Evolutionary conservation across 1,140 invertebrate genomes (phyloP).

Genomic region (Drosophila takahashii): DNA sequence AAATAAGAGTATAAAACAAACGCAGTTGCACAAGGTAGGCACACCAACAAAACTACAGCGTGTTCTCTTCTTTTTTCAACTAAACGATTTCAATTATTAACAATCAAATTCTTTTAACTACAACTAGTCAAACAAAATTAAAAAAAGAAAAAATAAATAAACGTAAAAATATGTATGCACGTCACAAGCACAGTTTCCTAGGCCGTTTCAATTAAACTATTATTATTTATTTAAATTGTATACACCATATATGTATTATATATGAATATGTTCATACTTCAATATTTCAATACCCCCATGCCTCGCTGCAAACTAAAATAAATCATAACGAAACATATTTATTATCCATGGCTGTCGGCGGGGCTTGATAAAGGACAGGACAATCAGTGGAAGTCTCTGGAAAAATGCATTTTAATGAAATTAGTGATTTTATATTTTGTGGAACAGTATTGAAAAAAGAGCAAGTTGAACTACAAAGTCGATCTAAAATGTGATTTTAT

Average conservation of each 20-base stretch:
- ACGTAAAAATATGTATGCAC: constrained; percentile 75
- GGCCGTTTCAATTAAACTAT: constrained; percentile 74
- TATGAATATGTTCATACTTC: constrained; percentile 61
- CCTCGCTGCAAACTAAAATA: constrained; percentile 48
- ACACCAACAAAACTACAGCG: constrained; percentile 81
- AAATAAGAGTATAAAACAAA: constrained; percentile 80
- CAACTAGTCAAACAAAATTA: constrained; percentile 42
- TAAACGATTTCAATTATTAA: constrained; percentile 77
- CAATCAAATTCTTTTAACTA: constrained; percentile 45
- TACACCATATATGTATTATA: constrained; percentile 66
- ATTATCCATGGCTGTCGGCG: constrained; percentile 50
- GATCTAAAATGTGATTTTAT: neutral
- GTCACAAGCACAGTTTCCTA: constrained; percentile 80
- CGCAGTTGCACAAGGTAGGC: constrained; percentile 84
- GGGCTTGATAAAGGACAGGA: constrained; percentile 44
- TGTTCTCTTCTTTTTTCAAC: constrained; percentile 69
- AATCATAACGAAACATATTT: constrained; percentile 46
- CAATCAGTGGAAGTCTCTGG: neutral
- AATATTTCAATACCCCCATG: constrained; percentile 47
- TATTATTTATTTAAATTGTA: constrained; percentile 72
- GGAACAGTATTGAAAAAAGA: neutral
- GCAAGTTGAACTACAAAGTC: neutral
- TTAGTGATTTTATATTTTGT: neutral
- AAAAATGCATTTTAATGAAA: constrained; percentile 22
- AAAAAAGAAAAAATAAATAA: constrained; percentile 46